Evolutionary conservation across 2,113 vertebrate species (phyloP).

Genomic region (Tangachromis dhanisi): DNA sequence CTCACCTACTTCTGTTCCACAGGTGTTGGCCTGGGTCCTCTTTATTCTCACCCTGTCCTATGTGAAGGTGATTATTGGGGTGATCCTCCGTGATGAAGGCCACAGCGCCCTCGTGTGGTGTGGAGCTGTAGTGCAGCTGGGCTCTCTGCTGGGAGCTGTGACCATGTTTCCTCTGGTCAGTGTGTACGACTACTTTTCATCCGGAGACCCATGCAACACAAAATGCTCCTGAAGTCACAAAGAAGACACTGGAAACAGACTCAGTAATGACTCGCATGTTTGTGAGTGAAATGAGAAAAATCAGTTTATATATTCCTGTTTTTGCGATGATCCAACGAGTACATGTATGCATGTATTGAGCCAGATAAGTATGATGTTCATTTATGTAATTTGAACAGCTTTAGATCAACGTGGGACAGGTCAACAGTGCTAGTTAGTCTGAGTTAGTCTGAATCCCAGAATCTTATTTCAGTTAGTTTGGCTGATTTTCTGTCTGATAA

Average conservation of each 20-base stretch:
- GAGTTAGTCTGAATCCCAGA: neutral
- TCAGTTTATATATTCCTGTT: neutral
- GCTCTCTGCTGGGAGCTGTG: slow-evolving; percentile 78
- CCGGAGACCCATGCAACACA: slow-evolving; percentile 74
- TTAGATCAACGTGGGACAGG: neutral
- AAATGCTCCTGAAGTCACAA: slow-evolving; percentile 36
- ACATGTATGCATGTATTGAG: neutral
- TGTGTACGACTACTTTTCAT: slow-evolving; percentile 64
- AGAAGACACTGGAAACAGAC: neutral
- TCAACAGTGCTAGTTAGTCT: neutral
- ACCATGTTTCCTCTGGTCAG: slow-evolving; percentile 78
- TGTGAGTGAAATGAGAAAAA: neutral
- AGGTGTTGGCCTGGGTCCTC: slow-evolving; percentile 75
- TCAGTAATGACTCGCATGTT: neutral
- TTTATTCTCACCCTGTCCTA: slow-evolving; percentile 75
- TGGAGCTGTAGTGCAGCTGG: slow-evolving; percentile 78
- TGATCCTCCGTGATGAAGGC: slow-evolving; percentile 77
- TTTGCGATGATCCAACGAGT: neutral
- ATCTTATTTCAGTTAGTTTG: neutral
- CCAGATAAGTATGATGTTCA: neutral
- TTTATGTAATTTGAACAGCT: neutral
- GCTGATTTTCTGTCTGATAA: neutral
- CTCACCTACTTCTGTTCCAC: neutral
- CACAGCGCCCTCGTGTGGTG: slow-evolving; percentile 81
- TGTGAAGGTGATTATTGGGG: slow-evolving; percentile 78